A percentile compares a stretch with the other conserved stretches of the same genome.
Evolutionary conservation across 2,888 invertebrate species (phyloP).

Genomic region (Melipona bicolor): DNA sequence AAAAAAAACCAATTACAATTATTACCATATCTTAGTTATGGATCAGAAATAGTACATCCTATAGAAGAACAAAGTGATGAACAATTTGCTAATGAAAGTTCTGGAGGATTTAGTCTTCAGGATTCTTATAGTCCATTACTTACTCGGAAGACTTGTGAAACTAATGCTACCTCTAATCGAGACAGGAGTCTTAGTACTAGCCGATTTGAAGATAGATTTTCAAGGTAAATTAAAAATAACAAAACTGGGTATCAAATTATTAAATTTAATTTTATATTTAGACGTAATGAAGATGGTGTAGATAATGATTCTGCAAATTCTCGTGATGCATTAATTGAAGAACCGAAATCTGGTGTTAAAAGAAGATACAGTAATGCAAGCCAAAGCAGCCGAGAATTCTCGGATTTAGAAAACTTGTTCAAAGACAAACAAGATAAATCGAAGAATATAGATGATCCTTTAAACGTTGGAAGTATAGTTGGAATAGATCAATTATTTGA

Average conservation of each 20-base stretch:
- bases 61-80: constrained; percentile 94
- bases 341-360: constrained; percentile 71
- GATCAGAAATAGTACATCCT: constrained; percentile 92
- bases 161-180: constrained; percentile 74
- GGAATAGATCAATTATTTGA: constrained; percentile 89
- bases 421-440: constrained; percentile 75
- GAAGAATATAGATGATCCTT: constrained; percentile 78
- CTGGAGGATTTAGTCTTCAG: constrained; percentile 76
- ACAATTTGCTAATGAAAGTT: constrained; percentile 84
- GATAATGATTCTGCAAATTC: constrained; percentile 81
- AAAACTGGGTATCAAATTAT: not conserved
- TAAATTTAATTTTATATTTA: constrained; percentile 42
- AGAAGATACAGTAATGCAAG: constrained; percentile 82
- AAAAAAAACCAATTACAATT: constrained; percentile 82
- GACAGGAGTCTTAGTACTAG: constrained; percentile 78
- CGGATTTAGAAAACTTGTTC: constrained; percentile 76
- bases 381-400: constrained; percentile 81
- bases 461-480: constrained; percentile 85
- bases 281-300: constrained; percentile 79
- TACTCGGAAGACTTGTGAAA: constrained; percentile 74
- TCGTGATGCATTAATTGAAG: constrained; percentile 81
- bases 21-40: constrained; percentile 86
- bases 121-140: constrained; percentile 79
- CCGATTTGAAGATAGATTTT: constrained; percentile 79
- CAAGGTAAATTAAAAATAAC: constrained; percentile 70